Conservation (phyloP, 2,888 invertebrate species). For the Laothoe populi region DNA sequence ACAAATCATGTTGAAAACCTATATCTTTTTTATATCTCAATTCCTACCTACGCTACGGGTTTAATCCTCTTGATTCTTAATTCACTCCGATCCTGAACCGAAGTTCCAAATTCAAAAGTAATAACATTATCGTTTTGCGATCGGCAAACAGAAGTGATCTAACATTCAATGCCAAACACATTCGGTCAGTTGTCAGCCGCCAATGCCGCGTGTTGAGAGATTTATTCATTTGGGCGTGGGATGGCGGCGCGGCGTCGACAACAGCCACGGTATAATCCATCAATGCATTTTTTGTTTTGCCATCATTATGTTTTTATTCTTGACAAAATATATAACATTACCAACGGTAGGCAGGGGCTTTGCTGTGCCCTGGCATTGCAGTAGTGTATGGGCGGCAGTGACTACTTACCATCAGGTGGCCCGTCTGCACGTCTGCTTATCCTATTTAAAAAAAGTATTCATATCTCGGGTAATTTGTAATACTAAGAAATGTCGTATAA, state of each 20-base stretch:
- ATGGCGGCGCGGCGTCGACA: constrained; percentile 41
- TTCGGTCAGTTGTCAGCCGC: constrained; percentile 55
- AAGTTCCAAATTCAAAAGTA: not conserved
- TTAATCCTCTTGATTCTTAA: no score
- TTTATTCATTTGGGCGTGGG: constrained; percentile 58
- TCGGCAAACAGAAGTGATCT: constrained; percentile 44
- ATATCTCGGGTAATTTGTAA: no score
- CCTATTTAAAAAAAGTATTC: no score
- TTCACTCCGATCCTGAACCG: not conserved
- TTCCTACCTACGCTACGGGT: no score
- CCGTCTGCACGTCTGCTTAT: no score
- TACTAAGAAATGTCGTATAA: no score
- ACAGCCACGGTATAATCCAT: constrained; percentile 44
- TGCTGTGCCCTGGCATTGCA: no score
- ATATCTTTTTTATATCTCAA: no score
- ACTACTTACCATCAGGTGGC: no score
- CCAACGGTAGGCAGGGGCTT: not conserved
- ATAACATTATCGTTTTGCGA: constrained; percentile 1
- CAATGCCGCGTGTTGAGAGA: constrained; percentile 56
- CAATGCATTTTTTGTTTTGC: constrained; percentile 40
- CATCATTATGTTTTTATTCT: constrained; percentile 1
- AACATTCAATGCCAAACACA: constrained; percentile 63
- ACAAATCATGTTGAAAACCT: no score
- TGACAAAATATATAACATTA: not conserved
- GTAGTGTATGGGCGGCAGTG: no score